Percentiles rank a stretch among this genome's conserved stretches.
Evolutionary conservation across 2,113 vertebrate species (phyloP).

Genomic region (Ptyas mucosa): DNA sequence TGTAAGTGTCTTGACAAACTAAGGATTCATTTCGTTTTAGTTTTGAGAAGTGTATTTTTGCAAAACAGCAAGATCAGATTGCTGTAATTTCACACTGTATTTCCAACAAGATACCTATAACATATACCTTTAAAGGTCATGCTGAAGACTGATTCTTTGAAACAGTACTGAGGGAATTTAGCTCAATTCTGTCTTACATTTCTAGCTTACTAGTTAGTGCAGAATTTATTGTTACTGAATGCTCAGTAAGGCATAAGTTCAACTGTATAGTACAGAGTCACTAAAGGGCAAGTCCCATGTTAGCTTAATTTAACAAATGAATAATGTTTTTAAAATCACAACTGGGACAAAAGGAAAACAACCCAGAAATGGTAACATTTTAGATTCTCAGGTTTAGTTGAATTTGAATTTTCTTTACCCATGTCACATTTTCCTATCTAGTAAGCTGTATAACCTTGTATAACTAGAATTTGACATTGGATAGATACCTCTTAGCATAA

Average conservation of each 20-base stretch:
- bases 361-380: neutral
- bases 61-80: neutral
- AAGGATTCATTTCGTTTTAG: neutral
- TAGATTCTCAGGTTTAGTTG: neutral
- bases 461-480: neutral
- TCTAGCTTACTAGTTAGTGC: neutral
- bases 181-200: conserved; percentile 7
- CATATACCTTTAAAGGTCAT: accelerated
- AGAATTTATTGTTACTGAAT: neutral
- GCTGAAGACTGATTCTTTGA: neutral
- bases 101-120: neutral
- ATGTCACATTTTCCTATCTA: neutral
- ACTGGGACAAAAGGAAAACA: neutral
- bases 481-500: neutral
- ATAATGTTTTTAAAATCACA: neutral
- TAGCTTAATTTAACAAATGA: neutral
- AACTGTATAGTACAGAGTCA: neutral
- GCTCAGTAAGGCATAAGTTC: neutral
- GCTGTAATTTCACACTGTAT: neutral
- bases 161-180: neutral
- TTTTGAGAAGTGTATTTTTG: neutral
- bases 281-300: conserved; percentile 1
- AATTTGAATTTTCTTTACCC: neutral
- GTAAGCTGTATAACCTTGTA: neutral
- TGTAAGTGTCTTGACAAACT: neutral